Conservation (phyloP, 2,113 vertebrate genomes). For the Nannobrachium achirus region DNA sequence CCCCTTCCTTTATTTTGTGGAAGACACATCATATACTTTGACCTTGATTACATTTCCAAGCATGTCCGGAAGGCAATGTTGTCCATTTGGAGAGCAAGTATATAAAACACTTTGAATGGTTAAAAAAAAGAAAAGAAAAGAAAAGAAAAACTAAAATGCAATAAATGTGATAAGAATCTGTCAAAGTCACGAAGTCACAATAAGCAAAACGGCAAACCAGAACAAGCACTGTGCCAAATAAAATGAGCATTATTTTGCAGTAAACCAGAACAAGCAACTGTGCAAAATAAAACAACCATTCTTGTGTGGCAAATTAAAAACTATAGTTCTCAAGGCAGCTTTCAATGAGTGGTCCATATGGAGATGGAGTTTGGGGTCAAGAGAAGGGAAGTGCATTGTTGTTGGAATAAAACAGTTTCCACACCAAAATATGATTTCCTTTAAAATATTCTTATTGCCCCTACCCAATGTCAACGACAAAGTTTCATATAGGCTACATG, state of each 20-base stretch:
- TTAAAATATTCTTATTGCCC: constrained; percentile 32
- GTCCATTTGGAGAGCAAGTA: constrained; percentile 3
- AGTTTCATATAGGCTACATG: constrained; percentile 38
- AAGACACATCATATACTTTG: constrained; percentile 41
- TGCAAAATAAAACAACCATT: constrained; percentile 2
- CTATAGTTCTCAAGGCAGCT: constrained; percentile 27
- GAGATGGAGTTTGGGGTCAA: background rate
- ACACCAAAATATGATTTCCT: constrained; percentile 23
- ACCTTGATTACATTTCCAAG: constrained; percentile 32
- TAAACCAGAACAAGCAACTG: constrained; percentile 14
- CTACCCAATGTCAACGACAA: constrained; percentile 44
- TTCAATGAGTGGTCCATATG: constrained; percentile 23
- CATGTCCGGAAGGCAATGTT: constrained; percentile 46
- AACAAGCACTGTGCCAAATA: constrained; percentile 4
- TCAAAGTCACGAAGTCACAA: constrained; percentile 6
- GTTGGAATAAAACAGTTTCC: constrained; percentile 52
- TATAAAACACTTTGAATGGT: constrained; percentile 21
- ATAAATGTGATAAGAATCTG: background rate
- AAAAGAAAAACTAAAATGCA: constrained; percentile 7
- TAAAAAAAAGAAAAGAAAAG: constrained; percentile 10
- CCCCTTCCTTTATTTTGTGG: constrained; percentile 28
- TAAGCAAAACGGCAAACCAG: background rate
- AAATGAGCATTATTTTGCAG: constrained; percentile 23
- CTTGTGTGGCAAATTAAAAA: constrained; percentile 27
- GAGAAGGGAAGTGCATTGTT: constrained; percentile 33